phyloP scores from a whole-genome alignment of 2,113 vertebrate species.

The Brachyhypopomus gauderio region DNA sequence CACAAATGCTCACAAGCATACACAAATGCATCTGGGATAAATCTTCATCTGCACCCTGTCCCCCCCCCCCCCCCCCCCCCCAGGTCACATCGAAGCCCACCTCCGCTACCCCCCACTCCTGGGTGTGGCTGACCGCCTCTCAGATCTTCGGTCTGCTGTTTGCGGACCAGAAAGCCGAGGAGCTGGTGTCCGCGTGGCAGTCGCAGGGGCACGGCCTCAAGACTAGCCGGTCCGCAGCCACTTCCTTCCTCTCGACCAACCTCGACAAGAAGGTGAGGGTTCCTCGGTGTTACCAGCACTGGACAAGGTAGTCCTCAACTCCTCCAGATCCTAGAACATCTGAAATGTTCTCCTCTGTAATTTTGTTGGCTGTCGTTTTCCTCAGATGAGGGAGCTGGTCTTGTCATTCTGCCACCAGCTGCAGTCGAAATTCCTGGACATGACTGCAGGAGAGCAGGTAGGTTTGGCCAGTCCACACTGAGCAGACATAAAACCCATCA shows the following conservation, averaged over 20 bases:
- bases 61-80: not conserved
- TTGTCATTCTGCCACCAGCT: slow-evolving; percentile 90
- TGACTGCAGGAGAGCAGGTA: slow-evolving; percentile 90
- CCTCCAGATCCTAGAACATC: not conserved
- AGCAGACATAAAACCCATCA: not conserved
- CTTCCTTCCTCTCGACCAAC: slow-evolving; percentile 74
- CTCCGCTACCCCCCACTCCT: slow-evolving; percentile 91
- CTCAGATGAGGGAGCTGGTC: slow-evolving; percentile 85
- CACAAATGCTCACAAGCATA: not conserved
- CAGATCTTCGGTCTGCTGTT: slow-evolving; percentile 94
- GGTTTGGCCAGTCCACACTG: not conserved
- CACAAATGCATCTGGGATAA: not conserved
- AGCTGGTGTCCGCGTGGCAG: slow-evolving; percentile 79
- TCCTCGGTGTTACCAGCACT: not conserved
- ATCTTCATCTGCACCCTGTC: not conserved
- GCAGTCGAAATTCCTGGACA: slow-evolving; percentile 90
- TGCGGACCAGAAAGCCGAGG: slow-evolving; percentile 83
- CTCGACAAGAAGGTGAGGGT: slow-evolving; percentile 84
- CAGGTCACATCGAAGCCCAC: slow-evolving; percentile 87
- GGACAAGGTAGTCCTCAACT: not conserved
- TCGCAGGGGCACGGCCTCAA: slow-evolving; percentile 50
- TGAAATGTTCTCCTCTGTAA: not conserved
- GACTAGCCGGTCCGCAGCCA: slow-evolving; percentile 54
- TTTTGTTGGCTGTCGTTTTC: slow-evolving; percentile 25
- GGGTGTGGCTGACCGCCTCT: slow-evolving; percentile 94